Conservation (phyloP, 2,113 vertebrate genomes). For the Rhizomys pruinosus region DNA sequence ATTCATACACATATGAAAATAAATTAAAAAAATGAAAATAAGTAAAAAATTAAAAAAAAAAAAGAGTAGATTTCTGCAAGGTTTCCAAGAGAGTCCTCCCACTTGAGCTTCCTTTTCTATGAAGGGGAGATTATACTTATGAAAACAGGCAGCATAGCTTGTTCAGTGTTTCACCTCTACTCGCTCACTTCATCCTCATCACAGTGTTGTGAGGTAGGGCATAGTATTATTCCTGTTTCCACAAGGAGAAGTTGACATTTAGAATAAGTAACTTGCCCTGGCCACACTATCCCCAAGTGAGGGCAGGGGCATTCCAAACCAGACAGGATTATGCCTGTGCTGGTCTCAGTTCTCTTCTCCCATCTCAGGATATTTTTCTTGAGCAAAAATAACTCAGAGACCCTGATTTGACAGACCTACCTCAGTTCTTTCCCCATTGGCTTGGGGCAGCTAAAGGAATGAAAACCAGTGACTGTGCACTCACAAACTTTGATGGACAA, state of each 20-base stretch:
- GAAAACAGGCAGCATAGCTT: background rate
- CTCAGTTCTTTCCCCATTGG: background rate
- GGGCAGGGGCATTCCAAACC: background rate
- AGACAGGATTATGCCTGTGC: background rate
- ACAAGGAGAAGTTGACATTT: background rate
- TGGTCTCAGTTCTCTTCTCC: background rate
- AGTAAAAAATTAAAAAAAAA: too few relatives aligned
- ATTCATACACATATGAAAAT: too few relatives aligned
- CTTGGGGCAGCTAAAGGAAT: background rate
- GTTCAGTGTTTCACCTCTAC: background rate
- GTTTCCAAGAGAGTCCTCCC: slow-evolving; percentile 55
- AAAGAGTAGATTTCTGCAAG: background rate
- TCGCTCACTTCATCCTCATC: background rate
- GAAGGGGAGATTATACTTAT: background rate
- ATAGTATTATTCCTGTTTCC: background rate
- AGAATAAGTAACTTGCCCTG: background rate
- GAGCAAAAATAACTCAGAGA: background rate
- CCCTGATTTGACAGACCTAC: background rate
- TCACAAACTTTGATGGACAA: background rate
- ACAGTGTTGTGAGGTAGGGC: background rate
- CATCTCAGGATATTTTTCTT: background rate
- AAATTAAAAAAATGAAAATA: too few relatives aligned
- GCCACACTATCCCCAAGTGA: background rate
- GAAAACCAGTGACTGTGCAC: background rate
- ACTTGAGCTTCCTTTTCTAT: background rate